phyloP scores from a whole-genome alignment of 2,113 vertebrate species.

The Platichthys flesus region DNA sequence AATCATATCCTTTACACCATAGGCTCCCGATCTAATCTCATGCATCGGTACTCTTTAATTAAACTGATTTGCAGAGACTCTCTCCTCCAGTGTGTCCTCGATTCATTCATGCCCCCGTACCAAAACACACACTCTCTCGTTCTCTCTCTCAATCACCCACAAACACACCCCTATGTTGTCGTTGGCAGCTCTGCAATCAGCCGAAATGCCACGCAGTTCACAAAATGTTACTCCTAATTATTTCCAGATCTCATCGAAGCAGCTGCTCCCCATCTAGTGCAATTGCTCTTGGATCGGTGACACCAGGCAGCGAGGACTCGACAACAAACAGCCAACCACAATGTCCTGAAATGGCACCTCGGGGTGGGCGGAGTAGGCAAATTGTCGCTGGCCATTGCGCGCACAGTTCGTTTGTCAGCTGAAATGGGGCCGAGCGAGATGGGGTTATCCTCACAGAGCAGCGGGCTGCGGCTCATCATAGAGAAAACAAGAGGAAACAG shows the following conservation, averaged over 20 bases:
- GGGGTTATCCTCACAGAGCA: conserved; percentile 35
- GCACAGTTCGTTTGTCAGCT: conserved; percentile 19
- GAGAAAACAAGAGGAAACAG: neutral
- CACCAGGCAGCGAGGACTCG: conserved; percentile 19
- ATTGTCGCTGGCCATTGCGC: conserved; percentile 3
- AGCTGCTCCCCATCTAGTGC: conserved; percentile 49
- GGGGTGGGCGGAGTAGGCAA: conserved; percentile 9
- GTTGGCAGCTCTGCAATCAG: conserved; percentile 52
- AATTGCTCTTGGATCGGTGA: conserved; percentile 47
- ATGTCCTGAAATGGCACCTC: conserved; percentile 28
- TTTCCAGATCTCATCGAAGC: conserved; percentile 55
- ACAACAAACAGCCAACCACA: conserved; percentile 28
- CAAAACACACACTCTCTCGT: conserved; percentile 22
- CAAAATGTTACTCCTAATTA: conserved; percentile 63
- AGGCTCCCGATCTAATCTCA: conserved; percentile 82
- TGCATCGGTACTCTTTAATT: conserved; percentile 85
- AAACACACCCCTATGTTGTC: conserved; percentile 18
- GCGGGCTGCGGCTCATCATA: neutral
- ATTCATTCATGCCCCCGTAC: conserved; percentile 59
- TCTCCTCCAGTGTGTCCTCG: conserved; percentile 66
- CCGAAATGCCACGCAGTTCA: conserved; percentile 65
- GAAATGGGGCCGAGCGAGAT: conserved; percentile 17
- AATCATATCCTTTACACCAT: conserved; percentile 81
- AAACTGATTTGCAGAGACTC: conserved; percentile 80
- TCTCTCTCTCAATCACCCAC: neutral